Evolutionary conservation across 2,113 vertebrate species (phyloP).

Genomic region (Lophius piscatorius): DNA sequence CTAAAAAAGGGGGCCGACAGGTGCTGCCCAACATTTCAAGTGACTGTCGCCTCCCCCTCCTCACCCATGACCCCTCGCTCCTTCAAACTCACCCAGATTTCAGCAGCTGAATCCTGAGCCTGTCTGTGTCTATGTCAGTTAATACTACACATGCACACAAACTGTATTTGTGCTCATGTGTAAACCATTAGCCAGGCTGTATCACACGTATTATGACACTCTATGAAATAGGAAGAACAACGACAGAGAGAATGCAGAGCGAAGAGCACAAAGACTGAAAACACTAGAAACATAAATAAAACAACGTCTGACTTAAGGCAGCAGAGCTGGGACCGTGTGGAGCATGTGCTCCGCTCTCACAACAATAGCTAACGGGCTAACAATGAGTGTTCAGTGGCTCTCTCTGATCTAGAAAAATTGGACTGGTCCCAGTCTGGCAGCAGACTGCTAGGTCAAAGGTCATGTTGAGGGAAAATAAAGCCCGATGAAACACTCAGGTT

Average conservation of each 20-base stretch:
- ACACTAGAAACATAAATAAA: background rate
- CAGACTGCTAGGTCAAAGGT: slow-evolving; percentile 55
- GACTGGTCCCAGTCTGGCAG: slow-evolving; percentile 40
- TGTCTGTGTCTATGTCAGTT: slow-evolving; percentile 8
- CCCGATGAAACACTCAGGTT: slow-evolving; percentile 3
- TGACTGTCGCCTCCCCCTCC: background rate
- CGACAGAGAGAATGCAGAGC: background rate
- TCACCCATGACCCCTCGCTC: slow-evolving; percentile 24
- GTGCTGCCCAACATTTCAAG: slow-evolving; percentile 41
- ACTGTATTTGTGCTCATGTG: too few relatives aligned
- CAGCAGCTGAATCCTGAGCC: slow-evolving; percentile 26
- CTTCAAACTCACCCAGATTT: slow-evolving; percentile 2
- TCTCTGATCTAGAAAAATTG: slow-evolving; percentile 39
- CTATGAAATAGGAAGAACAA: slow-evolving; percentile 2
- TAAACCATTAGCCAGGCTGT: slow-evolving; percentile 58
- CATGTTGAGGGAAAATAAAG: slow-evolving; percentile 21
- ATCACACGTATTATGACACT: slow-evolving; percentile 11
- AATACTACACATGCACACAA: slow-evolving; percentile 2
- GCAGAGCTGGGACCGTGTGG: slow-evolving; percentile 14
- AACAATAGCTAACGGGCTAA: slow-evolving; percentile 40
- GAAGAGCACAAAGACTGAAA: background rate
- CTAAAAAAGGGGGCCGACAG: slow-evolving; percentile 46
- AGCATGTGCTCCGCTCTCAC: background rate
- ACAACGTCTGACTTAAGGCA: background rate
- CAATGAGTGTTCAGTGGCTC: slow-evolving; percentile 39